Evolutionary conservation across 1,140 invertebrate genomes (phyloP).

Genomic region (Drosophila busckii): DNA sequence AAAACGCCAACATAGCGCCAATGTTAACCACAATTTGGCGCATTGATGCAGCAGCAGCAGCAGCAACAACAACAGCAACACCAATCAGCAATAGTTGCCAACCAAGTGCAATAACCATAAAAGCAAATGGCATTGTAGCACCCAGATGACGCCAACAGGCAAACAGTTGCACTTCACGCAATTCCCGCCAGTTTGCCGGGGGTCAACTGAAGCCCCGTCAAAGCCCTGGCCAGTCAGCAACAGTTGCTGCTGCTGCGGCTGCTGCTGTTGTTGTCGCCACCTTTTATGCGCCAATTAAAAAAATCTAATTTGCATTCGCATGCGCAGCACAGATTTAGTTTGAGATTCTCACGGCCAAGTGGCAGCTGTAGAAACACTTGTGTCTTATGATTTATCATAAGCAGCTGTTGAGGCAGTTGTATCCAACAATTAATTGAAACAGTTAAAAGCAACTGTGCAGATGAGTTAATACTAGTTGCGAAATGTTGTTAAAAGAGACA

Average conservation of each 20-base stretch:
- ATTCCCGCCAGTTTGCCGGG: conserved; percentile 16
- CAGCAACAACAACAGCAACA: conserved; percentile 12
- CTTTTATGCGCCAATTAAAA: conserved; percentile 68
- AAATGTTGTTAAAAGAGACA: background rate
- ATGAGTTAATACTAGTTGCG: conserved; percentile 9
- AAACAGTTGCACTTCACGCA: conserved; percentile 19
- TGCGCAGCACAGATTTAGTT: conserved; percentile 10
- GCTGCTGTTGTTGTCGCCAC: conserved; percentile 28
- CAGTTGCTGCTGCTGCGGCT: conserved; percentile 13
- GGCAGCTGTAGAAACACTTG: conserved; percentile 17
- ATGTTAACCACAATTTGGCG: conserved; percentile 52
- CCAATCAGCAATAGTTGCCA: conserved; percentile 6
- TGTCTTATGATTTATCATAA: conserved; percentile 34
- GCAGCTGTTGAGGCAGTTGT: conserved; percentile 14
- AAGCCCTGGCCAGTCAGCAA: background rate
- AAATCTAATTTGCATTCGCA: conserved; percentile 69
- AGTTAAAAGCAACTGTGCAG: conserved; percentile 16
- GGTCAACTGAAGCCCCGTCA: conserved; percentile 19
- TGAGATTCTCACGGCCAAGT: conserved; percentile 30
- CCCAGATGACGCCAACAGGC: conserved; percentile 53
- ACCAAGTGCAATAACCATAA: conserved; percentile 60
- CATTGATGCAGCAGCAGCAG: conserved; percentile 38
- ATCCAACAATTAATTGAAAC: conserved; percentile 24
- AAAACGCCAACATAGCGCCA: conserved; percentile 66
- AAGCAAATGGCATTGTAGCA: conserved; percentile 65